Percentiles rank a stretch among this genome's conserved stretches.
Evolutionary conservation across 2,797 vertebrate species (phyloP).

Genomic region (Otus scops): DNA sequence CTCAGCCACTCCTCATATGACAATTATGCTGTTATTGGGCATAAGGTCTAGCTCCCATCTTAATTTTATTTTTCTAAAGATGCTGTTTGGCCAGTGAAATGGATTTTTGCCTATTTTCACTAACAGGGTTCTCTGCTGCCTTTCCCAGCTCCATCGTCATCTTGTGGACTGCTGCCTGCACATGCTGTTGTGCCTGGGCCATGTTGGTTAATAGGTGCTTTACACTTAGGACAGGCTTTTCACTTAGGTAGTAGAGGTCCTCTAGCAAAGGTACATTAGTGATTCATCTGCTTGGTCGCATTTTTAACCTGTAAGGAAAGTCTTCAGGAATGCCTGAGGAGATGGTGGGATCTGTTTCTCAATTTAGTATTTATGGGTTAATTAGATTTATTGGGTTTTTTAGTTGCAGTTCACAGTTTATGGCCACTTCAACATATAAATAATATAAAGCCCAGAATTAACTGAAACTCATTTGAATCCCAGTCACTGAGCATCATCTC

Average conservation of each 20-base stretch:
- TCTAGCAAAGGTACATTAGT: background rate
- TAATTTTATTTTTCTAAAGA: background rate
- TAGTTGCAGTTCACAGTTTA: background rate
- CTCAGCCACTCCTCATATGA: too few relatives aligned
- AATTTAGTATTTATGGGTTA: background rate
- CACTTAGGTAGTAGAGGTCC: background rate
- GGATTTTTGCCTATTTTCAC: background rate
- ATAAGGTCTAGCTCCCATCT: background rate
- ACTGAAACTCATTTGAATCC: background rate
- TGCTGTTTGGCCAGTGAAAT: background rate
- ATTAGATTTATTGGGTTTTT: background rate
- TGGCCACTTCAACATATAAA: background rate
- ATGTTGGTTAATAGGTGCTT: fast-evolving
- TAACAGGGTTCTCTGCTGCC: background rate
- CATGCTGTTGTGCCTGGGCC: background rate
- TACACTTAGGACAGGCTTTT: background rate
- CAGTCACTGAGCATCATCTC: background rate
- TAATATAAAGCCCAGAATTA: background rate
- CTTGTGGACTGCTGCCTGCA: background rate
- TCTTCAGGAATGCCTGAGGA: background rate
- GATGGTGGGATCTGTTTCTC: background rate
- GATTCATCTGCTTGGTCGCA: background rate
- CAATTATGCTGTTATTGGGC: background rate
- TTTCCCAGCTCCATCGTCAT: background rate
- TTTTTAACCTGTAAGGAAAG: background rate